Evolutionary conservation across 2,113 vertebrate species (phyloP).

Genomic region (Hystrix cristata): DNA sequence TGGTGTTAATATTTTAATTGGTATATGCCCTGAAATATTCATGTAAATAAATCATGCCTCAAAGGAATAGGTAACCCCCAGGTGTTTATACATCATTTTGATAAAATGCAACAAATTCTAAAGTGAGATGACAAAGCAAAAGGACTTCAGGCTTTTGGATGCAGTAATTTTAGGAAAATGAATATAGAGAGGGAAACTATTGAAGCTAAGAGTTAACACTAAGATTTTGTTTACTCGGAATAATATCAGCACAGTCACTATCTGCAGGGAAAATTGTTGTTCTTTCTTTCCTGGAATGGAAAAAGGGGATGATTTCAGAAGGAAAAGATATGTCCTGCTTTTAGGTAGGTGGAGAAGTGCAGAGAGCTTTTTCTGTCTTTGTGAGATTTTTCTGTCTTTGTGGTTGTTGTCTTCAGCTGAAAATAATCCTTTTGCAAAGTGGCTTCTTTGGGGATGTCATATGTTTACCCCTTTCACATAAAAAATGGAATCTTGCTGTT

Average conservation of each 20-base stretch:
- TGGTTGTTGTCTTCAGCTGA: background rate
- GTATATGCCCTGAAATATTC: background rate
- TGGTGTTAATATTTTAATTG: conserved; percentile 18
- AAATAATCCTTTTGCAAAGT: background rate
- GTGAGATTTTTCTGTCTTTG: background rate
- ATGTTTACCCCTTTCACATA: background rate
- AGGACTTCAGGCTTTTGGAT: no score
- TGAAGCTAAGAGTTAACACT: background rate
- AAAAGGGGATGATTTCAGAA: background rate
- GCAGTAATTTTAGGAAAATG: background rate
- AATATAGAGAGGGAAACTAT: background rate
- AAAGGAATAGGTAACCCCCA: background rate
- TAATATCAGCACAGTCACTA: background rate
- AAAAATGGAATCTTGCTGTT: background rate
- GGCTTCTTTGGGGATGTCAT: background rate
- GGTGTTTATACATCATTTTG: background rate
- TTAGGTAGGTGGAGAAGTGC: background rate
- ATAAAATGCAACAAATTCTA: background rate
- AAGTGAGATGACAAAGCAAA: background rate
- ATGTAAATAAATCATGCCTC: background rate
- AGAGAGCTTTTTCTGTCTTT: background rate
- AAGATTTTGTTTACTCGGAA: background rate
- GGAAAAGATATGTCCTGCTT: background rate
- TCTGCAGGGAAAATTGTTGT: background rate
- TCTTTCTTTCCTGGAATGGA: background rate